Percentiles rank a stretch among this genome's conserved stretches.
These are phyloP conservation scores for Paedocypris micromegethes DNA, from an alignment of 2,797 vertebrate genomes.

Conservation along the genomic window DNA sequence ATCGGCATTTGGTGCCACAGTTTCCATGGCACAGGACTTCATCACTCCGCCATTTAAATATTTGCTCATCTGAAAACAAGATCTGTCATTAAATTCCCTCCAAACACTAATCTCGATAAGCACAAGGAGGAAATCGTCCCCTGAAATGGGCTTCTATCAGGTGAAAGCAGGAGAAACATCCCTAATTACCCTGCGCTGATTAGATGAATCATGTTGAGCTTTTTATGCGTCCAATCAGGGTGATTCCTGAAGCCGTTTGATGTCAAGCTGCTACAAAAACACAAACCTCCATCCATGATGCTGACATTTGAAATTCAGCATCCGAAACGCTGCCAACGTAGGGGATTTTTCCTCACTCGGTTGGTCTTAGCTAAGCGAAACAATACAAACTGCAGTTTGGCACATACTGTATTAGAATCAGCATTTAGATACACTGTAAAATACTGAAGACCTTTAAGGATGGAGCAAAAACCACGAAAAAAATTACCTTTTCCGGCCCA, in stretches of 20 bases:
- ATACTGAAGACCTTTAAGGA: slow-evolving; percentile 2
- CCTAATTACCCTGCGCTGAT: slow-evolving; percentile 38
- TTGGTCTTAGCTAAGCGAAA: slow-evolving; percentile 12
- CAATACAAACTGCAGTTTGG: slow-evolving; percentile 20
- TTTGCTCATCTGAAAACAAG: slow-evolving; percentile 8
- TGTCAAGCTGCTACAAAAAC: slow-evolving; percentile 20
- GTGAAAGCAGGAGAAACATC: slow-evolving; percentile 6
- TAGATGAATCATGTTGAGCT: slow-evolving; percentile 30
- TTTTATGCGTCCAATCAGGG: slow-evolving; percentile 28
- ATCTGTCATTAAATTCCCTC: not conserved
- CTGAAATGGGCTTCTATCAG: no score
- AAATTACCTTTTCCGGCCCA: slow-evolving; percentile 80
- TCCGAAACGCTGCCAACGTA: slow-evolving; percentile 14
- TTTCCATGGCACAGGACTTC: slow-evolving; percentile 41
- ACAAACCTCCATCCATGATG: not conserved
- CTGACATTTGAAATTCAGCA: slow-evolving; percentile 8
- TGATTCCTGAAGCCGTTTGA: slow-evolving; percentile 44
- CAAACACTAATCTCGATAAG: slow-evolving; percentile 13
- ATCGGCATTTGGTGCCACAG: slow-evolving; percentile 67
- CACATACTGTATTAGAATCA: slow-evolving; percentile 15
- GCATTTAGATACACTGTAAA: not conserved
- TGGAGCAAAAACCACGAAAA: slow-evolving; percentile 19
- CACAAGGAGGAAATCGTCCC: not conserved
- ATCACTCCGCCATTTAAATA: slow-evolving; percentile 25
- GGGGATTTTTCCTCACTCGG: slow-evolving; percentile 6